A percentile compares a stretch with the other conserved stretches of the same genome.
Evolutionary conservation across 1,140 invertebrate genomes (phyloP).

Genomic region (Caerostris darwini): DNA sequence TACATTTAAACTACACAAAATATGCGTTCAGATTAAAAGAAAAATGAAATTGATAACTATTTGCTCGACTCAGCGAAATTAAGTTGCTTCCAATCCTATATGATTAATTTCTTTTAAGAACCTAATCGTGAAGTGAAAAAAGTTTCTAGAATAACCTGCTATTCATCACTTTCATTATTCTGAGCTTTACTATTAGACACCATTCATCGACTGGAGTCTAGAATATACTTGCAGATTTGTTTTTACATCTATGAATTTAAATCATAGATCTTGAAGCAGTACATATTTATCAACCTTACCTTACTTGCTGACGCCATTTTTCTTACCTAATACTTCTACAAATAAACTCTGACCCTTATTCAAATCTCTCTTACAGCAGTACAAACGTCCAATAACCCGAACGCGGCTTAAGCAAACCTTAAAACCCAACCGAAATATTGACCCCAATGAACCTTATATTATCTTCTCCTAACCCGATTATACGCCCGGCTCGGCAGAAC

Average conservation of each 20-base stretch:
- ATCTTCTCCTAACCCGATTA: slow-evolving; percentile 22
- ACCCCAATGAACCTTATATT: not conserved
- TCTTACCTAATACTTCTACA: not conserved
- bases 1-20: no score
- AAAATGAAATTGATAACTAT: no score
- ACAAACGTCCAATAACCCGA: not conserved
- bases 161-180: no score
- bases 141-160: no score
- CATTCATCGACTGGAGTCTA: no score
- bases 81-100: no score
- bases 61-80: no score
- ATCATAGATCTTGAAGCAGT: not conserved
- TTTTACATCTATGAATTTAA: not conserved
- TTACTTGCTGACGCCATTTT: not conserved
- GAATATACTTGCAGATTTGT: not conserved
- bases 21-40: no score
- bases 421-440: not conserved
- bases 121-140: no score
- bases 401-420: not conserved
- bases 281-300: not conserved
- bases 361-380: not conserved
- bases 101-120: no score
- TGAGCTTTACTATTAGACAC: no score
- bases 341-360: not conserved
- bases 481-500: no score